Evolutionary conservation across 2,888 invertebrate genomes (phyloP).

Genomic region (Cylindroiulus punctatus): DNA sequence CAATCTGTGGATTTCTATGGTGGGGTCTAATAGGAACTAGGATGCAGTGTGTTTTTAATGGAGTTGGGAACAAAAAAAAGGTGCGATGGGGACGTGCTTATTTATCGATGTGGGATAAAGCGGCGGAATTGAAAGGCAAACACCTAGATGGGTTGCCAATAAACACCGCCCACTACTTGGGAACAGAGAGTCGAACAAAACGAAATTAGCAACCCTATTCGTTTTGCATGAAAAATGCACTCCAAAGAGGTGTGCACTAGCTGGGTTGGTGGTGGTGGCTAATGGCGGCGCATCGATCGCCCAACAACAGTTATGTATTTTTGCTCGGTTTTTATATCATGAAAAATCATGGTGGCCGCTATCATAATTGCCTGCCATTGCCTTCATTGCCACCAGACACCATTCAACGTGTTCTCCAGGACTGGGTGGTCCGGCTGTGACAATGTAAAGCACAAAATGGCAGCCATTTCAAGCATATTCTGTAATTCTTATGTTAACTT

Average conservation of each 20-base stretch:
- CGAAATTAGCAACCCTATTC: constrained; percentile 20
- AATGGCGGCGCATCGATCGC: background rate
- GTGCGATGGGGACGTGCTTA: constrained; percentile 17
- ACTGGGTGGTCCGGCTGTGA: background rate
- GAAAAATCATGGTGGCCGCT: background rate
- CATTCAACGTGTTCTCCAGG: too few relatives aligned
- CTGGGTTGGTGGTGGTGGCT: too few relatives aligned
- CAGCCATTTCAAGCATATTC: too few relatives aligned
- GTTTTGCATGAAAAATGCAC: constrained; percentile 11
- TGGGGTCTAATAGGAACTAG: background rate
- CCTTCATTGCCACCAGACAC: too few relatives aligned
- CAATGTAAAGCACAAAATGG: background rate
- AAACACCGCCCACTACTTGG: constrained; percentile 27
- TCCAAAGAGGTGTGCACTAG: background rate
- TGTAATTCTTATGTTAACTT: too few relatives aligned
- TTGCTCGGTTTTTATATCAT: background rate
- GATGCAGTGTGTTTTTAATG: constrained; percentile 32
- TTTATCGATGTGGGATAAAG: constrained; percentile 32
- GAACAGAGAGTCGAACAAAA: background rate
- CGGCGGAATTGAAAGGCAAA: constrained; percentile 26
- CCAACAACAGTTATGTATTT: background rate
- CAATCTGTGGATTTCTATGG: constrained; percentile 15
- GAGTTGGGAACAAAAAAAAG: constrained; percentile 13
- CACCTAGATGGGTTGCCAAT: constrained; percentile 32
- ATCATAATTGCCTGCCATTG: background rate